Conservation (phyloP, 2,113 vertebrate genomes). For the Heterochromis multidens region DNA sequence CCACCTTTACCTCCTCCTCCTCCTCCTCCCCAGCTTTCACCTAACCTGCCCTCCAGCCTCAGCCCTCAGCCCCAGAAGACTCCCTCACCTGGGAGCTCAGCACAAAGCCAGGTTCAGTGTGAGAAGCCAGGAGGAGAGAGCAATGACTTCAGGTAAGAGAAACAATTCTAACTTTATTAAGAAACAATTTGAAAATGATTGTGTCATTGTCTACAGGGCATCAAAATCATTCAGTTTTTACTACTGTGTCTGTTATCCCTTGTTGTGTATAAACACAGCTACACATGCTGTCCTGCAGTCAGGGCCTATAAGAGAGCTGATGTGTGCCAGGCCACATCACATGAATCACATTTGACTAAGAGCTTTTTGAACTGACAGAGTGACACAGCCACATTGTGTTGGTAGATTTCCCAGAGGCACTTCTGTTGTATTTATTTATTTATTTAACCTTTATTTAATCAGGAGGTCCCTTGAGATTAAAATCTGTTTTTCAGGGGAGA, state of each 20-base stretch:
- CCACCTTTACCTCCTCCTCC: not conserved
- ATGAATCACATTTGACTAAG: constrained; percentile 47
- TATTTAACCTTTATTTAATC: not conserved
- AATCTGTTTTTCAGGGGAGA: not conserved
- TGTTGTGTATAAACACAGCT: not conserved
- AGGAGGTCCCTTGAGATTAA: not conserved
- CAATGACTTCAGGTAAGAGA: constrained; percentile 74
- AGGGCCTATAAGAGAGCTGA: not conserved
- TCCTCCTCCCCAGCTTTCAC: not conserved
- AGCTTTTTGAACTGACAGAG: constrained; percentile 23
- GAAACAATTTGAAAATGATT: not conserved
- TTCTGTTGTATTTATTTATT: not conserved
- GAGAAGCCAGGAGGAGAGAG: constrained; percentile 46
- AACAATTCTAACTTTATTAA: not conserved
- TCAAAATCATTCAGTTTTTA: not conserved
- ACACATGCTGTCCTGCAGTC: constrained; percentile 8
- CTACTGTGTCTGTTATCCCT: not conserved
- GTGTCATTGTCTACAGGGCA: not conserved
- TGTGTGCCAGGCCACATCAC: constrained; percentile 6
- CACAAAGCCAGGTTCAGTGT: constrained; percentile 21
- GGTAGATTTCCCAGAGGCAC: constrained; percentile 30
- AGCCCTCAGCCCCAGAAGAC: constrained; percentile 38
- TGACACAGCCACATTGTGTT: constrained; percentile 8
- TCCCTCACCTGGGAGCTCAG: constrained; percentile 28
- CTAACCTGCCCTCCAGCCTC: constrained; percentile 8